phyloP scores from a whole-genome alignment of 2,888 invertebrate species.

The Mongoloraphidia duomilia region DNA sequence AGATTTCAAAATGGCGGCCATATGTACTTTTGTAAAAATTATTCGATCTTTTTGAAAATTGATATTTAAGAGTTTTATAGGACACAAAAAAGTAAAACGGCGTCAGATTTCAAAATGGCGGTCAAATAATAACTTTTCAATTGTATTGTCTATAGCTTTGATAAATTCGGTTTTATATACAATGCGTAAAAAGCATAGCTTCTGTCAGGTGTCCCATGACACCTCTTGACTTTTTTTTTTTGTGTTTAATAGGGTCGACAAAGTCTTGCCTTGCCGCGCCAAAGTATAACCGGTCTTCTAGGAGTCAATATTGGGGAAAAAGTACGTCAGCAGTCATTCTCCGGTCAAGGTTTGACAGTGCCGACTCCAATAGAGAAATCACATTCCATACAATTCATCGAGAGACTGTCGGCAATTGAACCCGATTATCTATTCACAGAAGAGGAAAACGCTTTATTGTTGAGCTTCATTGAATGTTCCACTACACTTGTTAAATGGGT shows the following conservation, averaged over 20 bases:
- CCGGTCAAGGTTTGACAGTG: slow-evolving; percentile 24
- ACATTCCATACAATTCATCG: slow-evolving; percentile 8
- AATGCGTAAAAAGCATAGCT: too few relatives aligned
- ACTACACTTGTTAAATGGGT: slow-evolving; percentile 80
- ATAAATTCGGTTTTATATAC: too few relatives aligned
- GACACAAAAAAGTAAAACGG: too few relatives aligned
- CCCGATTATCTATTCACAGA: slow-evolving; percentile 35
- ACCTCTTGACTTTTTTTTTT: too few relatives aligned
- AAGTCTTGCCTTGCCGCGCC: slow-evolving; percentile 24
- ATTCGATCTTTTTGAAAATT: too few relatives aligned
- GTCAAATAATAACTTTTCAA: too few relatives aligned
- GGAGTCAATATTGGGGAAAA: slow-evolving; percentile 27
- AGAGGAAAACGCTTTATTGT: slow-evolving; percentile 55
- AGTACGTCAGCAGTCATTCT: slow-evolving; percentile 29
- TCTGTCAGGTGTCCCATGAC: too few relatives aligned
- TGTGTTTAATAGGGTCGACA: slow-evolving; percentile 15
- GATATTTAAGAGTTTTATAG: too few relatives aligned
- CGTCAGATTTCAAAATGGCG: too few relatives aligned
- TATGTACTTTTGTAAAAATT: too few relatives aligned
- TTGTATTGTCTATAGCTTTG: too few relatives aligned
- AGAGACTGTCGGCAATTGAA: slow-evolving; percentile 18
- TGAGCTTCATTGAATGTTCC: slow-evolving; percentile 70
- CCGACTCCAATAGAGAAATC: slow-evolving; percentile 11
- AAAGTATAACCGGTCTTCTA: slow-evolving; percentile 29
- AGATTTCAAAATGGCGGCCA: too few relatives aligned